Evolutionary conservation across 2,113 vertebrate species (phyloP).

Genomic region (Syngnathoides biaculeatus): DNA sequence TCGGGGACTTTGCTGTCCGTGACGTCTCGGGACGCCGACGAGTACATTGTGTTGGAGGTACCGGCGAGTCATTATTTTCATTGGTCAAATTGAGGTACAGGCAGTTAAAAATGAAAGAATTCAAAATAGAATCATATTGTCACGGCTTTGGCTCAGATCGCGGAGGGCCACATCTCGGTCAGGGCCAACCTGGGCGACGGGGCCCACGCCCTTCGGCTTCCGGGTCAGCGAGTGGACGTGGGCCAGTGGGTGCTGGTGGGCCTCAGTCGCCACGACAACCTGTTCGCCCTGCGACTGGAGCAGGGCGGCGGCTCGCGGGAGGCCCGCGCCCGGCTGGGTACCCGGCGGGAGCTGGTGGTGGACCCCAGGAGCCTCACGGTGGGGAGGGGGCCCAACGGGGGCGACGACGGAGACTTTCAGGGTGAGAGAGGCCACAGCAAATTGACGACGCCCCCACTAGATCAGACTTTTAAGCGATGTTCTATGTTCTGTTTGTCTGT

Average conservation of each 20-base stretch:
- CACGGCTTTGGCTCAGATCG: constrained; percentile 60
- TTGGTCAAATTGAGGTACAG: not conserved
- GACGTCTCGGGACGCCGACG: constrained; percentile 63
- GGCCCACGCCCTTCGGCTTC: constrained; percentile 66
- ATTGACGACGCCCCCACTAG: not conserved
- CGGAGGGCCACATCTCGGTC: constrained; percentile 74
- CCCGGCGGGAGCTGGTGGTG: constrained; percentile 67
- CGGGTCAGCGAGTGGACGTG: constrained; percentile 71
- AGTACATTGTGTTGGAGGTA: constrained; percentile 78
- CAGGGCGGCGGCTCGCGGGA: constrained; percentile 79
- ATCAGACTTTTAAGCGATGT: too few species aligned
- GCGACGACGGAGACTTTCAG: constrained; percentile 71
- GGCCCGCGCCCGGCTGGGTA: constrained; percentile 70
- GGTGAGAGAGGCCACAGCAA: constrained; percentile 62
- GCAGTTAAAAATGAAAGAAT: not conserved
- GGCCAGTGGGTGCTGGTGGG: constrained; percentile 82
- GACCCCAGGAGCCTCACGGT: constrained; percentile 73
- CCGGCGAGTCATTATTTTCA: not conserved
- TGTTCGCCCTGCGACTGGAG: constrained; percentile 79
- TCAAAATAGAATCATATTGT: not conserved
- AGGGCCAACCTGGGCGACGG: constrained; percentile 76
- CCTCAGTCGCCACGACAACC: constrained; percentile 78
- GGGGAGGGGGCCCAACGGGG: constrained; percentile 64
- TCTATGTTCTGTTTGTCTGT: too few species aligned
- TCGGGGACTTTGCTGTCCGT: constrained; percentile 76